Conservation (phyloP, 2,113 vertebrate species). For the Mystacornis crossleyi region DNA sequence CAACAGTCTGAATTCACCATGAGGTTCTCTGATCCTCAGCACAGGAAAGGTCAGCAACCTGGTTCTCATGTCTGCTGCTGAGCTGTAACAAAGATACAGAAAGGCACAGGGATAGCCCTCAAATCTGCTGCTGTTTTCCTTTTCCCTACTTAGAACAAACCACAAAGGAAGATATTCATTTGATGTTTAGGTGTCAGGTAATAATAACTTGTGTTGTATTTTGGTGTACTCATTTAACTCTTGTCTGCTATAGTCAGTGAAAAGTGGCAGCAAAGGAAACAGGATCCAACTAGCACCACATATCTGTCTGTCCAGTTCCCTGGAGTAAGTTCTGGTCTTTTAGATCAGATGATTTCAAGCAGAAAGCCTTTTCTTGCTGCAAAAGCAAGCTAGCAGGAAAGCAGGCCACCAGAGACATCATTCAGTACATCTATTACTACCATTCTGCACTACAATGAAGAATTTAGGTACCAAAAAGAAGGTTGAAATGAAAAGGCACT, state of each 20-base stretch:
- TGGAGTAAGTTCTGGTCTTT: neutral
- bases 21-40: neutral
- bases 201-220: neutral
- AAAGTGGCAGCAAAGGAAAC: neutral
- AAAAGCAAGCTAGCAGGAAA: neutral
- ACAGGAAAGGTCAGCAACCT: neutral
- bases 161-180: neutral
- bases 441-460: neutral
- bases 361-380: neutral
- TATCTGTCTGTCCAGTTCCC: neutral
- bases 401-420: neutral
- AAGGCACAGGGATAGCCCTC: neutral
- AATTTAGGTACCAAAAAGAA: neutral
- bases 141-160: neutral
- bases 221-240: neutral
- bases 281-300: neutral
- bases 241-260: neutral
- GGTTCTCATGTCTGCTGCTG: neutral
- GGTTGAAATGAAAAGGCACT: neutral
- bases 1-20: neutral
- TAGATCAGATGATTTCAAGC: neutral
- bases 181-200: neutral
- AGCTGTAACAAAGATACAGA: neutral
- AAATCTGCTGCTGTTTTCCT: neutral
- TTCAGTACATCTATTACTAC: neutral